Conservation (phyloP, 2,113 vertebrate species). For the Ictidomys tridecemlineatus region DNA sequence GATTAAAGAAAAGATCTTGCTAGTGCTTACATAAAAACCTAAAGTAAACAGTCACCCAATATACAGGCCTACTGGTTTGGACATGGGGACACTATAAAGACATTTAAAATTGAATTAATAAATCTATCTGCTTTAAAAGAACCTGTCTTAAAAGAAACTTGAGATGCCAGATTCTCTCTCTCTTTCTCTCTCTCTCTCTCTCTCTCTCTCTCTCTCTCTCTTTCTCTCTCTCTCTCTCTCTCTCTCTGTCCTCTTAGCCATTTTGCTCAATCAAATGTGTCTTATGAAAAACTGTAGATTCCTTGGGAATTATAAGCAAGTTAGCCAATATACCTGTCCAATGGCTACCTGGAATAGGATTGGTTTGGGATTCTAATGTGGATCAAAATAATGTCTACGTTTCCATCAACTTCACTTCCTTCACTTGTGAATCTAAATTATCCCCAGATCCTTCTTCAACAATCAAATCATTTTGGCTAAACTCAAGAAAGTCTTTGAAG, state of each 20-base stretch:
- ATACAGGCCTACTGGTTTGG: neutral
- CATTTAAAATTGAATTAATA: conserved; percentile 59
- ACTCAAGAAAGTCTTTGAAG: neutral
- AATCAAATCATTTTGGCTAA: neutral
- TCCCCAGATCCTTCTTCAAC: neutral
- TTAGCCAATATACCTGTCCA: neutral
- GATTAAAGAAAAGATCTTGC: conserved; percentile 71
- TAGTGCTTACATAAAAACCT: conserved; percentile 72
- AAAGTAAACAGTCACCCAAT: conserved; percentile 65
- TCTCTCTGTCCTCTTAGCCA: neutral
- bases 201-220: neutral
- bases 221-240: neutral
- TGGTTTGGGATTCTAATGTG: neutral
- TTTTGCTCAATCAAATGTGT: conserved; percentile 60
- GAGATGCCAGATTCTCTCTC: neutral
- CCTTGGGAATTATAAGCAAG: conserved; percentile 2
- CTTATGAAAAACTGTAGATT: conserved; percentile 45
- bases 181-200: neutral
- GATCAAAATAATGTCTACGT: neutral
- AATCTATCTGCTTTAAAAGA: conserved; percentile 69
- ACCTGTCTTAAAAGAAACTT: neutral
- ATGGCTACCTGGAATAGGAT: neutral
- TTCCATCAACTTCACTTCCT: neutral
- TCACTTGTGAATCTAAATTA: conserved; percentile 24
- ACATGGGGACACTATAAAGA: conserved; percentile 5